Percentiles rank a stretch among this genome's conserved stretches.
phyloP scores from a whole-genome alignment of 2,888 invertebrate species.

The Ferdinandea cuprea region DNA sequence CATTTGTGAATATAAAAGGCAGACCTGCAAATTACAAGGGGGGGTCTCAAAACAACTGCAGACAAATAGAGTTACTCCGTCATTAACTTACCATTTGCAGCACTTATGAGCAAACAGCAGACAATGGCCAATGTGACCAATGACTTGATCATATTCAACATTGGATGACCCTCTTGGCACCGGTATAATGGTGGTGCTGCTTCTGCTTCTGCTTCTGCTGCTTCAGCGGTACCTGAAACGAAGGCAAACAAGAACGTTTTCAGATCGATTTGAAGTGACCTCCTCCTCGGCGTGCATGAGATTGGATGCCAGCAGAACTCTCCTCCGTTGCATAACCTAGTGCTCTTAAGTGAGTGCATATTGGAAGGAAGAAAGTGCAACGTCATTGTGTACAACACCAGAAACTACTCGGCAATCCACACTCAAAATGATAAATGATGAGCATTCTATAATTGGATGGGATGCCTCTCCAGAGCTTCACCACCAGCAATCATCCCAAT shows the following conservation, averaged over 20 bases:
- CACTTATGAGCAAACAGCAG: constrained; percentile 45
- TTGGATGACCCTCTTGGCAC: constrained; percentile 34
- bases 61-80: background rate
- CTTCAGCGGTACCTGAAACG: constrained; percentile 53
- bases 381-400: constrained; percentile 44
- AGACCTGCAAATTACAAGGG: constrained; percentile 76
- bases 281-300: constrained; percentile 22
- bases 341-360: constrained; percentile 35
- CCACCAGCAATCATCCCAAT: no score
- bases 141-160: constrained; percentile 59
- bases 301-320: constrained; percentile 17
- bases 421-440: constrained; percentile 46
- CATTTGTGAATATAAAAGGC: constrained; percentile 78
- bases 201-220: constrained; percentile 23
- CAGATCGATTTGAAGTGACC: constrained; percentile 63
- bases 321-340: constrained; percentile 59
- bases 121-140: constrained; percentile 72
- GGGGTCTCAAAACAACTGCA: background rate
- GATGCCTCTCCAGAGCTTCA: no score
- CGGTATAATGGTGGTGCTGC: constrained; percentile 36
- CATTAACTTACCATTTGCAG: constrained; percentile 53
- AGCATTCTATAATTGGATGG: constrained; percentile 33
- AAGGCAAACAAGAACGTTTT: constrained; percentile 48
- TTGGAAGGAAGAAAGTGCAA: constrained; percentile 46
- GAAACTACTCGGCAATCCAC: background rate